phyloP scores from a whole-genome alignment of 2,113 vertebrate species.

The Oenanthe melanoleuca region DNA sequence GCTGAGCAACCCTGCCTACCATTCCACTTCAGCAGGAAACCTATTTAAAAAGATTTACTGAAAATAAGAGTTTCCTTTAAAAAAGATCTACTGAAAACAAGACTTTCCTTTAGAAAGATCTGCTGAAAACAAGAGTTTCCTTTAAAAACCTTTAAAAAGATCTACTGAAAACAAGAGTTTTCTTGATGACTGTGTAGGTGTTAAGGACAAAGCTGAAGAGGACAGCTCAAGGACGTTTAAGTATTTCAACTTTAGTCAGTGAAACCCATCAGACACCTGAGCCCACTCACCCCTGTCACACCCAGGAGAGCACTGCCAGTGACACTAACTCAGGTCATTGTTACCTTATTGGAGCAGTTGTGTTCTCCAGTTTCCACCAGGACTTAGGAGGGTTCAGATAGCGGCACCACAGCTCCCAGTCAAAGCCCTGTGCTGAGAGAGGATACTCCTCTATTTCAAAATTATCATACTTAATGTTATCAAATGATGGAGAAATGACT shows the following conservation, averaged over 20 bases:
- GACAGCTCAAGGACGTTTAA: background rate
- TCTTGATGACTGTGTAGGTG: background rate
- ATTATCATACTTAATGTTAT: slow-evolving; percentile 98
- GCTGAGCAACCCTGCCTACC: background rate
- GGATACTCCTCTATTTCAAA: slow-evolving; percentile 98
- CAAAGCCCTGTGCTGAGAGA: slow-evolving; percentile 93
- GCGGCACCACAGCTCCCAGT: slow-evolving; percentile 98
- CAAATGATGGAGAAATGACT: slow-evolving; percentile 95
- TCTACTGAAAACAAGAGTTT: background rate
- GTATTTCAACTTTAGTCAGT: background rate
- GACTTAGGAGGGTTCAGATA: slow-evolving; percentile 95
- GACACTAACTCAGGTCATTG: background rate
- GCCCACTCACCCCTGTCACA: background rate
- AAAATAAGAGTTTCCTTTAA: background rate
- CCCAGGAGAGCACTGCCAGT: background rate
- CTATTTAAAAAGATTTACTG: background rate
- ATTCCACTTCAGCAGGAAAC: background rate
- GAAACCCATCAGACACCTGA: background rate
- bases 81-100: no score
- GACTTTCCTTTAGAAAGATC: background rate
- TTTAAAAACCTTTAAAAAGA: background rate
- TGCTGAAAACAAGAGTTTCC: background rate
- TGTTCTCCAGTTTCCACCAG: slow-evolving; percentile 94
- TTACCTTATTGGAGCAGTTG: slow-evolving; percentile 94
- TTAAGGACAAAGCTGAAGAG: background rate